A percentile compares a stretch with the other conserved stretches of the same genome.
These are phyloP conservation scores for Paralichthys olivaceus DNA, from an alignment of 2,113 vertebrate genomes.

Conservation along the genomic window DNA sequence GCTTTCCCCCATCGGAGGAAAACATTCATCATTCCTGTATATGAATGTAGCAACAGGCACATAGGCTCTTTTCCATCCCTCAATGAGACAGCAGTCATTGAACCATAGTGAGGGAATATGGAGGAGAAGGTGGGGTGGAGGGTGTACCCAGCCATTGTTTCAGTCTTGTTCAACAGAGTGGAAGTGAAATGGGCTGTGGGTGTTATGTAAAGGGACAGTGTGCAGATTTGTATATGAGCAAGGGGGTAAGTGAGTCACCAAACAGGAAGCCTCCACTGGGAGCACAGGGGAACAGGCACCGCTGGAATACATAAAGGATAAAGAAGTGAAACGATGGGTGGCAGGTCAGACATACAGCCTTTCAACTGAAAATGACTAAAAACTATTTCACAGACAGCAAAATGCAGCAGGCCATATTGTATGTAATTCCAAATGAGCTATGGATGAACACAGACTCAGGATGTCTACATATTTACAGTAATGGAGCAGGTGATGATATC, in stretches of 20 bases:
- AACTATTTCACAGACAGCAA: not conserved
- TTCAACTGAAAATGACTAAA: not conserved
- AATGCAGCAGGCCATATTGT: not conserved
- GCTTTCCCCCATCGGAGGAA: not conserved
- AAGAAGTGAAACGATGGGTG: not conserved
- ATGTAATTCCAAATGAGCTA: too few relatives aligned
- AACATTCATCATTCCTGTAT: conserved; percentile 38
- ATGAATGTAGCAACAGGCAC: conserved; percentile 8
- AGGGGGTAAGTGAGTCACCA: conserved; percentile 52
- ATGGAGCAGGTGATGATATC: not conserved
- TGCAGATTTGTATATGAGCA: conserved; percentile 42
- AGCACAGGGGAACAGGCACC: not conserved
- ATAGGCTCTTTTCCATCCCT: conserved; percentile 21
- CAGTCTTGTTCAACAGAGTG: conserved; percentile 37
- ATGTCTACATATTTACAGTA: not conserved
- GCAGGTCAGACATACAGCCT: not conserved
- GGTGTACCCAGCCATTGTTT: conserved; percentile 27
- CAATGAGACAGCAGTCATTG: conserved; percentile 45
- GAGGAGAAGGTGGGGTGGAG: not conserved
- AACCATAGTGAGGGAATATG: conserved; percentile 28
- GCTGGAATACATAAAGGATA: not conserved
- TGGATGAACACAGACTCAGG: too few relatives aligned
- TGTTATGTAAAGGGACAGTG: conserved; percentile 51
- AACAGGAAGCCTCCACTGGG: conserved; percentile 13
- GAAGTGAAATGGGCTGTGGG: conserved; percentile 48